Conservation (phyloP, 2,113 vertebrate species). For the Mixornis gularis region DNA sequence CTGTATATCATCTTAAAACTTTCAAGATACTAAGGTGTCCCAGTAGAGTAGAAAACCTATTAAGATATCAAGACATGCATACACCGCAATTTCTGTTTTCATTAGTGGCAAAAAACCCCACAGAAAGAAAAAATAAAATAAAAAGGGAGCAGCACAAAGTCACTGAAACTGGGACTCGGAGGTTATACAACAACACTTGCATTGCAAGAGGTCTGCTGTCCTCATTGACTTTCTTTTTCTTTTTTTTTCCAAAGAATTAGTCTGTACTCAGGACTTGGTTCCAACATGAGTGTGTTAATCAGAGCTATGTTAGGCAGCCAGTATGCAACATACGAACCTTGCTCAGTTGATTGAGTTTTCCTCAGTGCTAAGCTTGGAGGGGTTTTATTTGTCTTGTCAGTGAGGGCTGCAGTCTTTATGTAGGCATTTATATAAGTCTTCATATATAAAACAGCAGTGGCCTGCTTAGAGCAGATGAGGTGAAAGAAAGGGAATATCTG, state of each 20-base stretch:
- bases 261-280: background rate
- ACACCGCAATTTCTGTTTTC: slow-evolving; percentile 68
- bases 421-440: background rate
- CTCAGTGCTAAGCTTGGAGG: background rate
- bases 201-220: background rate
- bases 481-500: background rate
- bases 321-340: background rate
- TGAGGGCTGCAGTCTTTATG: background rate
- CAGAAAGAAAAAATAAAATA: background rate
- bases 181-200: slow-evolving; percentile 2
- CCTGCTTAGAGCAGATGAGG: background rate
- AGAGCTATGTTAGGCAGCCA: background rate
- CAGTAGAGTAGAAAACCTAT: slow-evolving; percentile 66
- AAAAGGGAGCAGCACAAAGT: slow-evolving; percentile 7
- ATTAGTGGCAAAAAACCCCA: slow-evolving; percentile 49
- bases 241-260: background rate
- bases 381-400: background rate
- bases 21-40: slow-evolving; percentile 62
- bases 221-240: background rate
- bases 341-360: background rate
- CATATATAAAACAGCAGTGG: background rate
- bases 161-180: background rate
- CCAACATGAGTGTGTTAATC: background rate
- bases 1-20: slow-evolving; percentile 72
- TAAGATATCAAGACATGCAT: slow-evolving; percentile 67